Evolutionary conservation across 2,888 invertebrate species (phyloP).

Genomic region (Drosophila pseudotakahashii): DNA sequence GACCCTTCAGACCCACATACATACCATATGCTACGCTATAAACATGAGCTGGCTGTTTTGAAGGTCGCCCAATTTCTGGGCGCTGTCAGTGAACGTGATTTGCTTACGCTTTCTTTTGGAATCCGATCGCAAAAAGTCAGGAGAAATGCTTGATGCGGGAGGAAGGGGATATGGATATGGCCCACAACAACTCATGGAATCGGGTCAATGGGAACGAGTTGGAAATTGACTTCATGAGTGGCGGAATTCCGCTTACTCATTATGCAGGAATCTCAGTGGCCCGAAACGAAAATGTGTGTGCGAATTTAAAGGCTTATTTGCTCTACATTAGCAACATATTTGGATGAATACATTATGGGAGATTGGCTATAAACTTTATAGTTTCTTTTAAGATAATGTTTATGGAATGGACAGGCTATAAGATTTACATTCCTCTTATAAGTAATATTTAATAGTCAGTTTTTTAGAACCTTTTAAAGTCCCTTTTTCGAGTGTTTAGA

Average conservation of each 20-base stretch:
- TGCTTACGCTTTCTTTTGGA: conserved; percentile 66
- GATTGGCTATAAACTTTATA: neutral
- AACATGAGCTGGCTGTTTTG: conserved; percentile 48
- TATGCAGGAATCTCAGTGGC: conserved; percentile 21
- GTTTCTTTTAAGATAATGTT: neutral
- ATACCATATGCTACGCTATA: neutral
- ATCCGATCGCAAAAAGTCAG: conserved; percentile 41
- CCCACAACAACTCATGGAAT: conserved; percentile 26
- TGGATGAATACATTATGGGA: neutral
- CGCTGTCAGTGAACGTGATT: conserved; percentile 66
- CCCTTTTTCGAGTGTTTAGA: too few species aligned
- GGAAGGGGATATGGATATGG: neutral
- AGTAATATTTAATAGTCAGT: neutral
- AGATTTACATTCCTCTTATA: neutral
- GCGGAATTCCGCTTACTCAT: conserved; percentile 26
- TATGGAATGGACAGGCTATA: neutral
- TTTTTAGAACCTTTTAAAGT: too few species aligned
- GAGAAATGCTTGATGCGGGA: conserved; percentile 13
- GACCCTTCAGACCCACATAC: conserved; percentile 62
- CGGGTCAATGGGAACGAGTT: conserved; percentile 32
- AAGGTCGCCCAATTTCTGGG: conserved; percentile 57
- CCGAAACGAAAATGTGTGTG: conserved; percentile 1
- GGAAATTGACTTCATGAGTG: conserved; percentile 15
- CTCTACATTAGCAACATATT: neutral
- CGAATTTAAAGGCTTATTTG: conserved; percentile 2